Conservation (phyloP, 2,113 vertebrate genomes). For the Opisthocomus hoazin region DNA sequence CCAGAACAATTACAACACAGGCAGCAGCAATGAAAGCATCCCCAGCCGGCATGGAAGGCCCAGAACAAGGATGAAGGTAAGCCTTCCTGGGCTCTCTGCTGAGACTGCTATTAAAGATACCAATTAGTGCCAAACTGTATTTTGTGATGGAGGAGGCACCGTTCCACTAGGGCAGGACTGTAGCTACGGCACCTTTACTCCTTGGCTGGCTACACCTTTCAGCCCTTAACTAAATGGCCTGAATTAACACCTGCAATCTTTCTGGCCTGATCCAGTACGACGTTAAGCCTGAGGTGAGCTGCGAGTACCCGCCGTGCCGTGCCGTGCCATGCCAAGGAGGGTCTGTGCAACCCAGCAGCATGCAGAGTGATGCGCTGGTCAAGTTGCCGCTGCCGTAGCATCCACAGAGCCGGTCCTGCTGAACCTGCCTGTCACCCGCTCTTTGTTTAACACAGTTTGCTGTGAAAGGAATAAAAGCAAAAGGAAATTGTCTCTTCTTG, state of each 20-base stretch:
- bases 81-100: not conserved
- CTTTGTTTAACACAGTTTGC: not conserved
- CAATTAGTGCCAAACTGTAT: slow-evolving; percentile 43
- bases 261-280: accelerated
- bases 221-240: not conserved
- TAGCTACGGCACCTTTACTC: not conserved
- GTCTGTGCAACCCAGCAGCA: not conserved
- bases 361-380: accelerated
- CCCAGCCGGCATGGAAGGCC: not conserved
- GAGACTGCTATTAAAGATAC: slow-evolving; percentile 26
- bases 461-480: not conserved
- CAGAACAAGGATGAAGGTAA: slow-evolving; percentile 30
- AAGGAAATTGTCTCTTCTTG: not conserved
- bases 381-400: not conserved
- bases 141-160: slow-evolving; percentile 51
- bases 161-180: not conserved
- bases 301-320: not conserved
- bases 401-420: accelerated
- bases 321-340: not conserved
- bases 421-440: not conserved
- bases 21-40: slow-evolving; percentile 21
- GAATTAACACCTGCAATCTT: not conserved
- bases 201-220: not conserved
- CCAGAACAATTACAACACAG: slow-evolving; percentile 19
- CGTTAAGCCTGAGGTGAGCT: not conserved